These are phyloP conservation scores for Lepus europaeus DNA, from an alignment of 2,113 vertebrate genomes.

Conservation along the genomic window DNA sequence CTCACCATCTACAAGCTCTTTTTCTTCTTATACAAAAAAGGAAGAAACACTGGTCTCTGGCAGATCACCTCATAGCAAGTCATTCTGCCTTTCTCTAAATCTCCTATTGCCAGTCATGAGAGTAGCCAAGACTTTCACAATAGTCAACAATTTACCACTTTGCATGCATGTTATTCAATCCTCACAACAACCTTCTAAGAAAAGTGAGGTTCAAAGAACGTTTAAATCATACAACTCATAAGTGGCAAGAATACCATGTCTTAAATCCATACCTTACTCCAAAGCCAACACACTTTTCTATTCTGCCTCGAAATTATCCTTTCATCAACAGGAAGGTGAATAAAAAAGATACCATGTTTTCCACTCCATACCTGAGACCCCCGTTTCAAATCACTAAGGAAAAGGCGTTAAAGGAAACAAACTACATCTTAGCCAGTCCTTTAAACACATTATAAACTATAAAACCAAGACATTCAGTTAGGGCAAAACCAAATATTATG, in stretches of 20 bases:
- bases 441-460: slow-evolving; percentile 14
- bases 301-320: slow-evolving; percentile 31
- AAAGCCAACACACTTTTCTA: not conserved
- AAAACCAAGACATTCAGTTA: not conserved
- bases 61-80: not conserved
- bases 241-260: not conserved
- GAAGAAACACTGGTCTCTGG: not conserved
- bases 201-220: slow-evolving; percentile 11
- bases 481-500: not conserved
- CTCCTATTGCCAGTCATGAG: not conserved
- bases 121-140: slow-evolving; percentile 4
- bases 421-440: not conserved
- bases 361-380: not conserved
- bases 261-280: slow-evolving; percentile 50
- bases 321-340: slow-evolving; percentile 1
- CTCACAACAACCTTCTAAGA: slow-evolving; percentile 19
- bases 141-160: not conserved
- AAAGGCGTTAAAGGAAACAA: slow-evolving; percentile 5
- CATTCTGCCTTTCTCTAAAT: slow-evolving; percentile 33
- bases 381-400: slow-evolving; percentile 8
- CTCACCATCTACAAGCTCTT: slow-evolving; percentile 25
- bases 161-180: not conserved
- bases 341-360: not conserved
- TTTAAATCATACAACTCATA: slow-evolving; percentile 15
- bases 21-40: slow-evolving; percentile 8